Percentiles rank a stretch among this genome's conserved stretches.
Conservation (phyloP, 2,888 invertebrate genomes). For the Tribolium freemani region DNA sequence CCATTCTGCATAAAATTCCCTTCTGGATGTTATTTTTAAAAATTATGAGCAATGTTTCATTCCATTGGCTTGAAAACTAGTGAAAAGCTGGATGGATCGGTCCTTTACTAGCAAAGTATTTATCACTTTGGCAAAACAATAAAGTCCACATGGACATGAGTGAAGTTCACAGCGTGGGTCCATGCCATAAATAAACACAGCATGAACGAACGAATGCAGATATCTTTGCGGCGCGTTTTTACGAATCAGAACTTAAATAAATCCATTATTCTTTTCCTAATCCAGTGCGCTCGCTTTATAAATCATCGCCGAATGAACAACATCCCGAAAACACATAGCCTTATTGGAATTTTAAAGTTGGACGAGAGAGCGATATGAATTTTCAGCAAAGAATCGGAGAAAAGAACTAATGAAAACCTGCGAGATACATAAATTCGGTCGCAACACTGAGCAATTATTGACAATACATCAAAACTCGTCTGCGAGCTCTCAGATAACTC, state of each 20-base stretch:
- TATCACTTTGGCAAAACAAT: slow-evolving; percentile 58
- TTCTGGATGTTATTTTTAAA: slow-evolving; percentile 1
- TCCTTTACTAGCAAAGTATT: slow-evolving; percentile 25
- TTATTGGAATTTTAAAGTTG: slow-evolving; percentile 49
- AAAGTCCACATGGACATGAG: slow-evolving; percentile 48
- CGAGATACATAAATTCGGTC: slow-evolving; percentile 17
- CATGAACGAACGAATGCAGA: slow-evolving; percentile 59
- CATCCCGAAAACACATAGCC: slow-evolving; percentile 53
- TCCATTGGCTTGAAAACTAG: slow-evolving; percentile 8
- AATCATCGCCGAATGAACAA: slow-evolving; percentile 54
- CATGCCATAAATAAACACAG: slow-evolving; percentile 57
- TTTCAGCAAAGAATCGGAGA: slow-evolving; percentile 2
- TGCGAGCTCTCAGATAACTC: slow-evolving; percentile 17
- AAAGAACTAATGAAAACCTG: slow-evolving; percentile 23
- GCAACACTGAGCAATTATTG: slow-evolving; percentile 35
- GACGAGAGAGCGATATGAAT: slow-evolving; percentile 25
- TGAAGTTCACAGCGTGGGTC: slow-evolving; percentile 40
- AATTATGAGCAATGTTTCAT: slow-evolving; percentile 22
- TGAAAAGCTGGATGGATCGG: neutral
- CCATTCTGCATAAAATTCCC: neutral
- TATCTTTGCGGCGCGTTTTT: slow-evolving; percentile 59
- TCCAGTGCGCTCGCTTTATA: slow-evolving; percentile 56
- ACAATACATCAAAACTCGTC: slow-evolving; percentile 18
- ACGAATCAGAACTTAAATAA: slow-evolving; percentile 56
- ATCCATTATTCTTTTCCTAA: slow-evolving; percentile 60